Evolutionary conservation across 2,888 invertebrate species (phyloP), one percentile per base, ranked within the genome.

Genomic region (Asteroscopus sphinx): DNA sequence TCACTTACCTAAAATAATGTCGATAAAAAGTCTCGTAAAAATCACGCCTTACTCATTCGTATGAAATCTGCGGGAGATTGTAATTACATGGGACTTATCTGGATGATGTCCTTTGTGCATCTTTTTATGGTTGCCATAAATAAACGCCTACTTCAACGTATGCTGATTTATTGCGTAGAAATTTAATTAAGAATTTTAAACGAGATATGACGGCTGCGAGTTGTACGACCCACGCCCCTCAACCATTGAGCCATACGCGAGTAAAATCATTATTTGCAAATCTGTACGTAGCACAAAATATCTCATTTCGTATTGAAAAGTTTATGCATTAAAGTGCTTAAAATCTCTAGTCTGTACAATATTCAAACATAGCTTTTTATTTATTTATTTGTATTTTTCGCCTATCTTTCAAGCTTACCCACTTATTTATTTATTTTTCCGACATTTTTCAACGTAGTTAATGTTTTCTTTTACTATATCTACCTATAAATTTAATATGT

Each of bases 121-220:
- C 82, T 87, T 85, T 90, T 89, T 89, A 90, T 87, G 87, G 87
- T 63, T 60, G 66, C 65, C 77, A 86, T 92, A 91, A 91, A 88
- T 90, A 81, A 81, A 76, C 86, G 74, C 90, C 90, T 82, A 91
- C 90, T 36, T 49, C 44, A 51, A 60, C 64, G 61, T 52, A 70
- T 54, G 73, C 68, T 70, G 74, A 83, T 87, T 87, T 87, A 88
- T 86, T 77, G 79, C 74, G 68, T 77, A 82, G 81, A 87, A 82
- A 85, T 86, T 86, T 89, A 89, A 90, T 88, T 86, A 83, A 70
- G 62, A 70, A 78, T 81, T 84, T 80, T 77, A 81, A 80, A 66
- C 68, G 62, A 68, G 64, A 78, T 76, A 77, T 77, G 73, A 79
- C 63, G 57, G 60, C 53, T 69, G 45, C 62, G 36, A 36, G 11